phyloP scores from a whole-genome alignment of 2,113 vertebrate species.

The Odocoileus virginianus region DNA sequence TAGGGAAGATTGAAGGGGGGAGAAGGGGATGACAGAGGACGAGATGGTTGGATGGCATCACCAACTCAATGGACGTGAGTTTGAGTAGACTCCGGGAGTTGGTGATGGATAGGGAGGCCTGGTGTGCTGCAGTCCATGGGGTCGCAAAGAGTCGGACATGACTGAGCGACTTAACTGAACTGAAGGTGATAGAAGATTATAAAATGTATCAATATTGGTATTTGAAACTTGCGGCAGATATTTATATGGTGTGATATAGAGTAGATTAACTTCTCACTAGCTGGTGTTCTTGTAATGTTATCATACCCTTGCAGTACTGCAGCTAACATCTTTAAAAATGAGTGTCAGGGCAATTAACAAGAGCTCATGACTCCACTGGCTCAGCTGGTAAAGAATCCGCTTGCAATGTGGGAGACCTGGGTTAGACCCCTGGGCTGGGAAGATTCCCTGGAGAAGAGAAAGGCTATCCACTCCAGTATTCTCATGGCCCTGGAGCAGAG shows the following conservation, averaged over 20 bases:
- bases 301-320: background rate
- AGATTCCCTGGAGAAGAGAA: background rate
- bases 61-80: background rate
- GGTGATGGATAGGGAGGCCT: background rate
- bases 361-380: background rate
- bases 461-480: background rate
- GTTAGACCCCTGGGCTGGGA: background rate
- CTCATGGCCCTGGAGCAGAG: background rate
- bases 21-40: background rate
- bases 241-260: background rate
- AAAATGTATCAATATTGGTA: background rate
- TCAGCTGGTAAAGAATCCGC: background rate
- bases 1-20: background rate
- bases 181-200: background rate
- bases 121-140: background rate
- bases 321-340: background rate
- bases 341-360: background rate
- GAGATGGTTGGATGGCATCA: background rate
- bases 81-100: background rate
- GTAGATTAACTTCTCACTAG: background rate
- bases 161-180: background rate
- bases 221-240: background rate
- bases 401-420: background rate
- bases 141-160: background rate
- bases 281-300: background rate